These are phyloP conservation scores for Melanostoma scalare DNA, from an alignment of 2,888 invertebrate genomes.

Conservation along the genomic window DNA sequence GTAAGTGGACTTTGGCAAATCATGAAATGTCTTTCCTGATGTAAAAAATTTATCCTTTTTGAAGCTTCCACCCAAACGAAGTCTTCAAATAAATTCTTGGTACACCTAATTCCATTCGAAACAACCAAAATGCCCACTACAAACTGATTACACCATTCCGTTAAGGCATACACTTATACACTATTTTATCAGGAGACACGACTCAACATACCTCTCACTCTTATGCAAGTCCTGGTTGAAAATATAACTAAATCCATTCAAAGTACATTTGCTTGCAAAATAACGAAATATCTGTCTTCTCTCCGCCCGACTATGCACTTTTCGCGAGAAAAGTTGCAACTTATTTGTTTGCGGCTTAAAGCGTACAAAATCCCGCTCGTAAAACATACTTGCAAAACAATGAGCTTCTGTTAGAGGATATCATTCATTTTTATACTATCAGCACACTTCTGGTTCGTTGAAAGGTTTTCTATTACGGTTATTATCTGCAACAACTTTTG, in stretches of 20 bases:
- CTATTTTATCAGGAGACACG: too few species aligned
- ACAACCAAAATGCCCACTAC: too few species aligned
- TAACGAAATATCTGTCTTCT: slow-evolving; percentile 48
- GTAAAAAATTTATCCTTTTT: too few species aligned
- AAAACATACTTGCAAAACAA: slow-evolving; percentile 52
- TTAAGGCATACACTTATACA: too few species aligned
- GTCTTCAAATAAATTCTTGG: too few species aligned
- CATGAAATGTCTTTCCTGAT: too few species aligned
- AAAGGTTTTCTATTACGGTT: slow-evolving; percentile 71
- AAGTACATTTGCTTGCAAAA: slow-evolving; percentile 43
- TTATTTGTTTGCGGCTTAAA: slow-evolving; percentile 44
- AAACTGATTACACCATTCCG: too few species aligned
- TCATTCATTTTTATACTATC: slow-evolving; percentile 58
- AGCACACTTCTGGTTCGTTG: slow-evolving; percentile 41
- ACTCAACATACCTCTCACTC: slow-evolving; percentile 39
- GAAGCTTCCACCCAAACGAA: too few species aligned
- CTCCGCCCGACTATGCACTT: slow-evolving; percentile 38
- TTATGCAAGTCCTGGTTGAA: slow-evolving; percentile 40
- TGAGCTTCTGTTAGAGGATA: slow-evolving; percentile 1
- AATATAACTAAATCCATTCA: slow-evolving; percentile 54
- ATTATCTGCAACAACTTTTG: slow-evolving; percentile 63
- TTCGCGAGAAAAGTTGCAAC: slow-evolving; percentile 55
- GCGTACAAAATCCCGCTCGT: slow-evolving; percentile 52
- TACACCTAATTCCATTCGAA: too few species aligned
- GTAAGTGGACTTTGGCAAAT: too few species aligned